These are phyloP conservation scores for Tanypteryx hageni DNA, from an alignment of 2,888 invertebrate genomes.

Conservation along the genomic window DNA sequence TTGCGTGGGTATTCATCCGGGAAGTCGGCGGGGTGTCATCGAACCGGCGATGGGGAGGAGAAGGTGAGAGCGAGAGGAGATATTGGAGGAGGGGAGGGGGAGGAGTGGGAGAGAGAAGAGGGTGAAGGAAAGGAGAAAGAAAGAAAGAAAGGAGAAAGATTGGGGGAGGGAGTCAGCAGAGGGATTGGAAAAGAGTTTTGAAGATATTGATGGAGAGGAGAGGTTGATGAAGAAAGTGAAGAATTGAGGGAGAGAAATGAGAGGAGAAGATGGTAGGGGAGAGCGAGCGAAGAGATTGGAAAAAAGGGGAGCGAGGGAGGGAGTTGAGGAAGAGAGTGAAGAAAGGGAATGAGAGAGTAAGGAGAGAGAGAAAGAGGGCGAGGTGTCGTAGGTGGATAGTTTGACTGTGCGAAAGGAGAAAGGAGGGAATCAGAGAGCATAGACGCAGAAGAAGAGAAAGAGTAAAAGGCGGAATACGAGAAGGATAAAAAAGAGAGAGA, in stretches of 20 bases:
- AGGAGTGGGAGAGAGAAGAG: neutral
- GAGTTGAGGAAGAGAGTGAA: too few species aligned
- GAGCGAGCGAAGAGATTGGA: neutral
- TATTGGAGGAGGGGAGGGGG: neutral
- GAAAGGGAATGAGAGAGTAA: too few species aligned
- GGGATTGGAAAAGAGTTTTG: neutral
- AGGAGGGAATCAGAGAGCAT: too few species aligned
- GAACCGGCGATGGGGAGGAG: neutral
- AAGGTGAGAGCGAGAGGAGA: neutral
- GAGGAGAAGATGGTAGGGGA: neutral
- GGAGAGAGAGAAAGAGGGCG: too few species aligned
- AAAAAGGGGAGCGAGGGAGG: too few species aligned
- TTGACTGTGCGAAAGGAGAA: too few species aligned
- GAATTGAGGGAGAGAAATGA: neutral
- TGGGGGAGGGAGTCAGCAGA: too few species aligned
- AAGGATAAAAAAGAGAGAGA: too few species aligned
- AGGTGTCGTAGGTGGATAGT: too few species aligned
- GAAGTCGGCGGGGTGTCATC: slow-evolving; percentile 32
- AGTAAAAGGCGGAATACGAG: too few species aligned
- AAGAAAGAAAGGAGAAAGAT: neutral
- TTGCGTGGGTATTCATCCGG: slow-evolving; percentile 29
- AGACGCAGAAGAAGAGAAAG: too few species aligned
- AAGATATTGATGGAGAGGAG: neutral
- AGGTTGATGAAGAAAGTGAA: neutral
- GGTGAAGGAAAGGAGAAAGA: neutral